These are phyloP conservation scores for Anneissia japonica DNA, from an alignment of 35 echinoderm and acorn worm species.

Conservation along the genomic window DNA sequence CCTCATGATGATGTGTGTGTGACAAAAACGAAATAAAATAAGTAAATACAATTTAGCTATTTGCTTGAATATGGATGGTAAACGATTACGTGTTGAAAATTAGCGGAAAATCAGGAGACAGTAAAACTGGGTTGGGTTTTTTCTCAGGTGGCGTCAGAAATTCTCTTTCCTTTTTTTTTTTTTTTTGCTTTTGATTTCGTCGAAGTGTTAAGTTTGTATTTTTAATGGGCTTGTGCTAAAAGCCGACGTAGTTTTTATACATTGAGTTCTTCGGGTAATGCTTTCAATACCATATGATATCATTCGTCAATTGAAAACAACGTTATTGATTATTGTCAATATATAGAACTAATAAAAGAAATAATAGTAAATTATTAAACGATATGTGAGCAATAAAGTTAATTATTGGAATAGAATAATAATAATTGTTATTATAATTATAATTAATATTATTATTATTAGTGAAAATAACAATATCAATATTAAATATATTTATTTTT, in stretches of 20 bases:
- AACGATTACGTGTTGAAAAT: background rate
- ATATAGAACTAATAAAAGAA: background rate
- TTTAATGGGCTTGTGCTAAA: background rate
- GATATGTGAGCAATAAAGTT: background rate
- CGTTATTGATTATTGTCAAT: background rate
- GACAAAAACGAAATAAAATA: no score
- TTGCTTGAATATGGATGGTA: no score
- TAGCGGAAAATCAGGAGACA: background rate
- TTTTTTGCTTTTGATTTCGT: background rate
- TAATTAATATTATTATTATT: no score
- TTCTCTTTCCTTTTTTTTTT: background rate
- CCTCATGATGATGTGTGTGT: no score
- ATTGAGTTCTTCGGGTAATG: background rate
- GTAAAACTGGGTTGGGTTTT: background rate
- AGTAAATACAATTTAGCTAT: no score
- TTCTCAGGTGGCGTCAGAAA: background rate
- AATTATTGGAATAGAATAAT: no score
- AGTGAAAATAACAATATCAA: no score
- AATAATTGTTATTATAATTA: no score
- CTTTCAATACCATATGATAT: background rate
- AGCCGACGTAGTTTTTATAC: background rate
- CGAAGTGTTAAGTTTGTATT: background rate
- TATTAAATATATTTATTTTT: no score
- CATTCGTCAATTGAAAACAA: background rate
- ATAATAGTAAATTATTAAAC: background rate